Evolutionary conservation across 2,888 invertebrate genomes (phyloP), one percentile per base, ranked within the genome.

Genomic region (Steromphala cineraria): DNA sequence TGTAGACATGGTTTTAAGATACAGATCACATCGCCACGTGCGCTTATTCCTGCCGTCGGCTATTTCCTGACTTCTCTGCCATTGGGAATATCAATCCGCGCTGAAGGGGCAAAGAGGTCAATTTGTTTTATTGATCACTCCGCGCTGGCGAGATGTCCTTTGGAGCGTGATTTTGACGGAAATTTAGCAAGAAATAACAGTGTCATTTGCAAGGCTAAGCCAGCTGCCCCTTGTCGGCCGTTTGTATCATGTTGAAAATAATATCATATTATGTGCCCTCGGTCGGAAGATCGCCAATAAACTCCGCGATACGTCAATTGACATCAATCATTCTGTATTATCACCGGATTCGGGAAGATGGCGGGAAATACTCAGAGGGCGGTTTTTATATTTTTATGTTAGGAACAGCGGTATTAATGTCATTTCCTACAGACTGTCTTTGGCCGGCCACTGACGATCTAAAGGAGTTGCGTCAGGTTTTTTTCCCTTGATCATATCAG

Each of bases 51-150:
- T 76, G 77, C 79, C 79, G 77, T 53, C 71, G 83, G 81, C 77
- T 79, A 81, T 83, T 83, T 83, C 83, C 83, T 81, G 81, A 78
- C 80, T 75, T 79, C 77, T 55, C 53, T 67, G 79, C 83, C 83
- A 53, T 36, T 24, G 83, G 81, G 83, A 79, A 74, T 83, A 81
- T 83, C 83, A 83, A 78, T 81, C 77, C 79, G 76, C 79, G 74
- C 53, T 78, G 76, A 79, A 79, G 81, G 83, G 79, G 79, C 81
- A 71, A 77, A 77, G 81, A 76, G 77, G 83, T 79, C 83, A 81
- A 83, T 81, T 82, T 81, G 77, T 81, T 79, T 79, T 81, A 83
- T 81, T 81, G 81, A 81, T 81, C 78, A 71, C 40, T 62, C 53
- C 62, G 80, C 76, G 77, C 53, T 53, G 21, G 53, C 62, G 75